Evolutionary conservation across 2,113 vertebrate genomes (phyloP), one percentile per base, ranked within the genome.

Genomic region (Nothocercus nigrocapillus): DNA sequence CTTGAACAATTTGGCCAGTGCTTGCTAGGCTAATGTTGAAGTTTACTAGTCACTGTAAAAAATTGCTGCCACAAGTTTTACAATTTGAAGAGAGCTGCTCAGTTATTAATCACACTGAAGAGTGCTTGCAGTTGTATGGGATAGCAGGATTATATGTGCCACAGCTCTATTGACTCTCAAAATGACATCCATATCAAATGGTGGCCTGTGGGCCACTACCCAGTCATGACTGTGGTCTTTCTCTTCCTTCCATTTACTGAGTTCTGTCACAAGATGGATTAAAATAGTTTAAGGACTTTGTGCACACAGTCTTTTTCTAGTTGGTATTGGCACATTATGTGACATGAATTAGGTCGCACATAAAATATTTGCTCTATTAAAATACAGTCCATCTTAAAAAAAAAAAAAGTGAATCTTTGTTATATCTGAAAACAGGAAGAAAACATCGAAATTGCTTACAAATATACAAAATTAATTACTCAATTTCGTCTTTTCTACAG

Each of bases 291-390:
- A 87, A 76, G 80, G 70, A 30, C 13, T 79, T 85, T 44, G 47
- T 72, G 15, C 47, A n/a, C 40, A 6, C 21, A 5, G 42, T n/a
- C 44, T 67, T 62, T 59, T 32, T 63, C 30, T 40, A 40, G 42
- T 51, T 34, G 70, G 53, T 78, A 13, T 32, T 94, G 82, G 44
- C 24, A 25, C 45, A 9, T 67, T 75, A 24, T 15, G 10, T 59
- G 54, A 30, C n/a, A 34, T 25, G 70, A 67, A 77, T 25, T 28
- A 76, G 75, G 45, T 82, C 63, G 36, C 38, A 20, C 24, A 61
- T n/a, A 32, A 73, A 12, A 32, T 67, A 94, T 44, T 88, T 86
- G 45, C 15, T 88, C 42, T 82, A 40, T 76, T 70, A 82, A 93
- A 85, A 88, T 68, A 28, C 8, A 34, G 42, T 64, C 24, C 30